Evolutionary conservation across 2,113 vertebrate species (phyloP), one percentile per base, ranked within the genome.

Genomic region (Paraplagusia blochii): DNA sequence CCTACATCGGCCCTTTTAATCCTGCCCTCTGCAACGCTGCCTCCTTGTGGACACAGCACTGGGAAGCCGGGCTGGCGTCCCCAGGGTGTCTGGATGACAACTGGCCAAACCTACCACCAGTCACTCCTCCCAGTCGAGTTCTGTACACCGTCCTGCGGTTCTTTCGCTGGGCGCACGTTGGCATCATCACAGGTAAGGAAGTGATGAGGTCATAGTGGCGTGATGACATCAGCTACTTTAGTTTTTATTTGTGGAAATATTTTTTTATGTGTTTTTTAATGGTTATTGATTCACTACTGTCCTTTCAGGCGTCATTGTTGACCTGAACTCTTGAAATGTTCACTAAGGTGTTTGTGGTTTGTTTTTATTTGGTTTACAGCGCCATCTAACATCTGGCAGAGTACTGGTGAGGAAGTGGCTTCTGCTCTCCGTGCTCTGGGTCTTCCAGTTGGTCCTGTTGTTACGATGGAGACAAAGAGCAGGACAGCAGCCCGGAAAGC

Each of bases 101-200:
- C 4, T 86, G 80, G 82, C 69, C 57, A 0, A 88, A 83, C 51
- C 68, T 86, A 9, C 73, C 86, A 0, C 86, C 86, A 8, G 33
- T 88, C 29, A 77, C 82, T 9, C 75, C 73, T 3, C 84, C 86
- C 11, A 76, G 29, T 62, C 69, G 42, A 39, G 66, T 88, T 11
- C 48, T 88, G 36, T 82, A 82, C 36, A 77, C 76, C 0, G 72
- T 94, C 0, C 72, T 95, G 0, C 44, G 85, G 0, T 90, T 82
- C 1, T 95, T 95, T 51, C 87, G 82, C 1, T 95, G 94, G 94
- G 93, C 93, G 0, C 91, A 92, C 0, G 88, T 93, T 7, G 90
- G 87, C 3, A 33, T 95, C 16, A 35, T 95, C 39, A 87, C 89
- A 5, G 84, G 79, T 76, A 33, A 89, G 16, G 4, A 1, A 2